Percentiles rank a stretch among this genome's conserved stretches.
Conservation (phyloP, 2,888 invertebrate genomes). For the Neoascia interrupta region DNA sequence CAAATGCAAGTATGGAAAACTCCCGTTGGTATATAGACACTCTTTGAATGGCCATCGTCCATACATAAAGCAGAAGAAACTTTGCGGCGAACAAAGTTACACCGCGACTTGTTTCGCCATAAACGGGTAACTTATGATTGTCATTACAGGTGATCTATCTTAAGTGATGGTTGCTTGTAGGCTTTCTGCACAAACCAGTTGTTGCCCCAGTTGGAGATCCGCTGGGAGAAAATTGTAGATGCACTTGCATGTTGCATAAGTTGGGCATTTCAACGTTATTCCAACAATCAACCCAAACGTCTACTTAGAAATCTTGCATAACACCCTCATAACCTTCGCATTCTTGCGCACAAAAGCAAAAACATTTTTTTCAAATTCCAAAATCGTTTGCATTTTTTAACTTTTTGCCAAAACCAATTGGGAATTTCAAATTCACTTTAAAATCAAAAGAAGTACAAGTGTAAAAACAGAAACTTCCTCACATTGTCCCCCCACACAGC, state of each 20-base stretch:
- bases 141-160: constrained; percentile 58
- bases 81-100: background rate
- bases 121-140: constrained; percentile 30
- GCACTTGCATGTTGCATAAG: no score
- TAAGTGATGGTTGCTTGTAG: constrained; percentile 39
- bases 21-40: constrained; percentile 44
- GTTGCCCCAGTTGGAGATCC: no score
- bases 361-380: no score
- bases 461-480: constrained; percentile 40
- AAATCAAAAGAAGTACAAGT: constrained; percentile 52
- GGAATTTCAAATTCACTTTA: constrained; percentile 43
- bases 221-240: no score
- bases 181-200: no score
- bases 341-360: no score
- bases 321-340: no score
- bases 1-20: constrained; percentile 60
- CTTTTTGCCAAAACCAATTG: constrained; percentile 41
- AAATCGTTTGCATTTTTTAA: constrained; percentile 63
- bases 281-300: no score
- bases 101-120: constrained; percentile 37
- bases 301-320: no score
- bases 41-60: constrained; percentile 12
- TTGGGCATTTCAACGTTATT: no score
- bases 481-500: background rate
- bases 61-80: background rate